These are phyloP conservation scores for Dasyurus viverrinus DNA, from an alignment of 2,113 vertebrate genomes.

Conservation along the genomic window DNA sequence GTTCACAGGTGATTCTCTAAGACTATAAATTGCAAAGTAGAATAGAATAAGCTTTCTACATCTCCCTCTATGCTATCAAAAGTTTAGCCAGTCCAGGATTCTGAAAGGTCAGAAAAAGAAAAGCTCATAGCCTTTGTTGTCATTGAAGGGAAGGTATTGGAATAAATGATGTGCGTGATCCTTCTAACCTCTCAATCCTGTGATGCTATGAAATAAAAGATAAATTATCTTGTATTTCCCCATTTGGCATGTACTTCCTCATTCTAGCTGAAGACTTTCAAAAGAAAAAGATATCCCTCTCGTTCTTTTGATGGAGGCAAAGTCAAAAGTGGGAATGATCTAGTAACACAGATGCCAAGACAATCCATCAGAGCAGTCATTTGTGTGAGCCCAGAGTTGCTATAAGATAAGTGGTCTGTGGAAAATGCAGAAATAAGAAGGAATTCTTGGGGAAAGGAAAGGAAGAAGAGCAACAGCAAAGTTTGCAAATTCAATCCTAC, in stretches of 20 bases:
- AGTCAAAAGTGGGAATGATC: constrained; percentile 23
- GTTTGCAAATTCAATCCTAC: background rate
- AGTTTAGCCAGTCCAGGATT: background rate
- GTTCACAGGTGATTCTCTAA: background rate
- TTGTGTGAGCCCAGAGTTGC: background rate
- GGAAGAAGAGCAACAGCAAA: background rate
- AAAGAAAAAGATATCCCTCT: constrained; percentile 23
- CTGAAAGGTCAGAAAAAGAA: background rate
- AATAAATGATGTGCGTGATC: background rate
- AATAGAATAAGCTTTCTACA: background rate
- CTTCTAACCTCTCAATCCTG: background rate
- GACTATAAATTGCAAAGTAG: background rate
- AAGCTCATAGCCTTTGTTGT: background rate
- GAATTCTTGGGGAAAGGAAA: background rate
- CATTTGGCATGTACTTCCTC: background rate
- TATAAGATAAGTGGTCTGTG: background rate
- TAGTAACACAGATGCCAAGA: background rate
- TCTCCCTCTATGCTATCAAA: background rate
- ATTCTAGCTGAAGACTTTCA: background rate
- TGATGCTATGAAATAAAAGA: constrained; percentile 21
- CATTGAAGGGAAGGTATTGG: background rate
- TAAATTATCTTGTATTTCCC: constrained; percentile 5
- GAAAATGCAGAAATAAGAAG: background rate
- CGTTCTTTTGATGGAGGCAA: constrained; percentile 17
- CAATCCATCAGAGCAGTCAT: background rate